Evolutionary conservation across 2,113 vertebrate genomes (phyloP), one percentile per base, ranked within the genome.

Genomic region (Labrus mixtus): DNA sequence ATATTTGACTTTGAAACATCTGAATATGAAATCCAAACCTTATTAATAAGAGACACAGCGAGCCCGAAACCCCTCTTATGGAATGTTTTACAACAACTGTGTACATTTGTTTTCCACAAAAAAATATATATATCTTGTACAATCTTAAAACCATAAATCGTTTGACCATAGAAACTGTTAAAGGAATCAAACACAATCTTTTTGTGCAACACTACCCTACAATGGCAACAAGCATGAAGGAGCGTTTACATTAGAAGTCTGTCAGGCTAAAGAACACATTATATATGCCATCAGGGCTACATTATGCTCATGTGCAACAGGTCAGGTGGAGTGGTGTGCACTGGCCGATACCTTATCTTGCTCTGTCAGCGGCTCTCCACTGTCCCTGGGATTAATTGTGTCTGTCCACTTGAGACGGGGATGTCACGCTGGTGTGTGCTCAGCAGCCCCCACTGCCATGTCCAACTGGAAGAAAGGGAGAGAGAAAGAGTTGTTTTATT

Each of bases 351-450:
- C 45, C 73, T 90, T 91, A 92, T 93, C 90, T 76, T 65, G 58
- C 70, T 74, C 85, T 89, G 82, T 90, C 90, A 92, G 90, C 74
- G 57, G 79, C 84, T 89, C 87, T 87, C 86, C 63, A 64, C 83
- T 88, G 89, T 89, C 82, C 76, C 69, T 68, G 58, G 76, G 81
- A 92, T 89, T 90, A 89, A 91, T 88, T 90, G 72, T 82, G 78
- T 87, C 83, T 73, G 63, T 87, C 89, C 85, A 86, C 88, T 89
- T 87, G 89, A 90, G 91, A 90, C 85, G 45, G 66, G 58, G 80
- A 84, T 83, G 87, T 89, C 82, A 88, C 63, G 17, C 74, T 82
- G 20, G 74, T 66, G 71, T 87, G 72, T 89, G 63, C 56, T 88
- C 78, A 87, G 73, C 80, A 72, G 78, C 57, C 59, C 39, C 59